These are phyloP conservation scores for Lytechinus pictus DNA, from an alignment of 35 echinoderm and acorn worm species.

Conservation along the genomic window DNA sequence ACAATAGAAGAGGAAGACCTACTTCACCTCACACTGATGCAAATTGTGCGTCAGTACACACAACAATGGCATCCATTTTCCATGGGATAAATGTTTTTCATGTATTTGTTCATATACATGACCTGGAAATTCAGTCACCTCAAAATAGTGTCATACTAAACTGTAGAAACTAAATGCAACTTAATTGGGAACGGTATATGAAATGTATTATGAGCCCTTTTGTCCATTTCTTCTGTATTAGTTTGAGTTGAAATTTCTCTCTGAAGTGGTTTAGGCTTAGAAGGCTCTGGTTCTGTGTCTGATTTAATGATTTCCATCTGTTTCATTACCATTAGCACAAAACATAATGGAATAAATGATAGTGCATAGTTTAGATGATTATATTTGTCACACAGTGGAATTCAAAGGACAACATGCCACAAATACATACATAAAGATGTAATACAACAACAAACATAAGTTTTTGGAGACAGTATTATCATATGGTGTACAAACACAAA, in stretches of 20 bases:
- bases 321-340: background rate
- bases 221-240: conserved; percentile 19
- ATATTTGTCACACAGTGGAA: background rate
- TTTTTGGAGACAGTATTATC: background rate
- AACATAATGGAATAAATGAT: background rate
- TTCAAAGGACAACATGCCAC: background rate
- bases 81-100: too few relatives aligned
- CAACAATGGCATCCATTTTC: too few relatives aligned
- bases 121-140: too few relatives aligned
- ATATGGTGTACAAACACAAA: background rate
- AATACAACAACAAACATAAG: background rate
- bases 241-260: conserved; percentile 1
- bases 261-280: background rate
- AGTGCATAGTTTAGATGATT: background rate
- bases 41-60: too few relatives aligned
- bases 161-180: background rate
- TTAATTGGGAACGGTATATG: background rate
- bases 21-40: too few relatives aligned
- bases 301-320: background rate
- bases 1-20: too few relatives aligned
- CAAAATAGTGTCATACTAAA: background rate
- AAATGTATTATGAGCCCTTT: background rate
- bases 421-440: background rate
- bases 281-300: background rate
- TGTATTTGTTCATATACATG: too few relatives aligned